A percentile compares a stretch with the other conserved stretches of the same genome.
Evolutionary conservation across 2,888 invertebrate genomes (phyloP).

Genomic region (Eilema caniola): DNA sequence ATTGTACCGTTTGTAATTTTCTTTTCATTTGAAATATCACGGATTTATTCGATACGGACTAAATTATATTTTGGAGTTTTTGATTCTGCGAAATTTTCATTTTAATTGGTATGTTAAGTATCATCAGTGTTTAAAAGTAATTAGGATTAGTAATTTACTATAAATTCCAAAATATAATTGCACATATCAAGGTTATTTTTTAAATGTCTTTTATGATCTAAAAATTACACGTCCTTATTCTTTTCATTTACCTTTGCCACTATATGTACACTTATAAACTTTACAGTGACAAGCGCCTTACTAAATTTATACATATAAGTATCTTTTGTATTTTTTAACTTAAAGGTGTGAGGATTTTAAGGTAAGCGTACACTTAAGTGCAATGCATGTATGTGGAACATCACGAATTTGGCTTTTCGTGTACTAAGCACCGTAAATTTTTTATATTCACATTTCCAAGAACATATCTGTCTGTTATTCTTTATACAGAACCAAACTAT

Average conservation of each 20-base stretch:
- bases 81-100: not conserved
- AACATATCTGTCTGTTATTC: not conserved
- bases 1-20: slow-evolving; percentile 38
- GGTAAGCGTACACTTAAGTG: slow-evolving; percentile 52
- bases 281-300: slow-evolving; percentile 37
- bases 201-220: not conserved
- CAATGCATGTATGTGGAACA: slow-evolving; percentile 59
- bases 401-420: slow-evolving; percentile 46
- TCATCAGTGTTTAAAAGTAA: not conserved
- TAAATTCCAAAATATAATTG: slow-evolving; percentile 1
- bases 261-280: slow-evolving; percentile 30
- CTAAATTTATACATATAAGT: slow-evolving; percentile 26
- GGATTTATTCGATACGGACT: not conserved
- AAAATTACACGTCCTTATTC: slow-evolving; percentile 11
- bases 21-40: slow-evolving; percentile 1
- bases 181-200: not conserved
- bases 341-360: slow-evolving; percentile 41
- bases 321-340: slow-evolving; percentile 38
- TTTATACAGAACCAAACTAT: not conserved
- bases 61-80: slow-evolving; percentile 10
- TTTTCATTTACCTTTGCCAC: slow-evolving; percentile 21
- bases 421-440: slow-evolving; percentile 41
- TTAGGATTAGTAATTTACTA: not conserved
- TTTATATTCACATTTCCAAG: slow-evolving; percentile 12
- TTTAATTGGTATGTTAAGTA: not conserved